phyloP scores from a whole-genome alignment of 2,888 invertebrate genomes.

The Dicyrtoma fusca region DNA sequence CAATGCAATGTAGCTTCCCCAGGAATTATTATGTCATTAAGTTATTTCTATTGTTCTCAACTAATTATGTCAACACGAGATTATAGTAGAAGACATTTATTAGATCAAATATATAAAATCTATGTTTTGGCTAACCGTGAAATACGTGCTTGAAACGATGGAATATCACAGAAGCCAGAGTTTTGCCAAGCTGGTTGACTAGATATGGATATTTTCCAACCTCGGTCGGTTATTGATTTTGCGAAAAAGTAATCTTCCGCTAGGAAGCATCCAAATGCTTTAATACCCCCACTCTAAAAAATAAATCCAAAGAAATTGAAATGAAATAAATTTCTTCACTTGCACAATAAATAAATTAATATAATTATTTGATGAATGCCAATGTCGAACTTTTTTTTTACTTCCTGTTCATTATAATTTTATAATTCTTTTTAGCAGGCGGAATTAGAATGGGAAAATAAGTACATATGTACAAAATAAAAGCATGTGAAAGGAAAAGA shows the following conservation, averaged over 20 bases:
- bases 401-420: too few species aligned
- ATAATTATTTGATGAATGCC: neutral
- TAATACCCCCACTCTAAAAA: slow-evolving; percentile 75
- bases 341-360: neutral
- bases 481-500: neutral
- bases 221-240: slow-evolving; percentile 80
- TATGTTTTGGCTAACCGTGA: slow-evolving; percentile 60
- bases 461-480: neutral
- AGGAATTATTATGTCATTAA: too few species aligned
- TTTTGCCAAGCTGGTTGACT: slow-evolving; percentile 97
- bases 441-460: neutral
- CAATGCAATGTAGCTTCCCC: too few species aligned
- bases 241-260: slow-evolving; percentile 99
- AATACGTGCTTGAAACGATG: slow-evolving; percentile 78
- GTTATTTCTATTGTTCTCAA: too few species aligned
- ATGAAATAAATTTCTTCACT: neutral
- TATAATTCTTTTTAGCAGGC: too few species aligned
- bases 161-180: slow-evolving; percentile 83
- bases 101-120: slow-evolving; percentile 2
- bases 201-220: slow-evolving; percentile 88
- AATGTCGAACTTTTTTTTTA: too few species aligned
- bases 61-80: too few species aligned
- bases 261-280: slow-evolving; percentile 87
- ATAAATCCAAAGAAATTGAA: too few species aligned
- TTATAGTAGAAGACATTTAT: neutral